Conservation (phyloP, 2,888 invertebrate species). For the Dexiosoma caninum region DNA sequence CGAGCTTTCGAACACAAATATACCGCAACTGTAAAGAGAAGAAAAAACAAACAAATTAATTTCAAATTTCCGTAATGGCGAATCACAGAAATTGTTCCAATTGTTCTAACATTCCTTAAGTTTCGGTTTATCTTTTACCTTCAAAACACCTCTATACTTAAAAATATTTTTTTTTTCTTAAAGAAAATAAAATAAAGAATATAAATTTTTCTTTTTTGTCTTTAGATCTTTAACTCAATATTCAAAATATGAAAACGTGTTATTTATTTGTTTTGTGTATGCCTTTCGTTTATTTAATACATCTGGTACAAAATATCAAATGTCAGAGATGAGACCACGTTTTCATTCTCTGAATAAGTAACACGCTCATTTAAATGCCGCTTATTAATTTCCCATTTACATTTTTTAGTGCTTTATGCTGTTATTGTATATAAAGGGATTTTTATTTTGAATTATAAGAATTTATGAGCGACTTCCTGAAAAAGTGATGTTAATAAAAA, state of each 20-base stretch:
- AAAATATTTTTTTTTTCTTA: too few relatives aligned
- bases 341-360: constrained; percentile 2
- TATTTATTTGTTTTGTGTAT: constrained; percentile 26
- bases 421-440: too few relatives aligned
- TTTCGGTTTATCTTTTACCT: background rate
- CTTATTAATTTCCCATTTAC: too few relatives aligned
- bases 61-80: background rate
- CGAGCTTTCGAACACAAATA: background rate
- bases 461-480: too few relatives aligned
- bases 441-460: too few relatives aligned
- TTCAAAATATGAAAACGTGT: constrained; percentile 30
- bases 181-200: too few relatives aligned
- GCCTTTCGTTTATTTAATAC: background rate
- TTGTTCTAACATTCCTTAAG: background rate
- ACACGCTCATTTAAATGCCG: too few relatives aligned
- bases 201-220: too few relatives aligned
- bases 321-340: constrained; percentile 39
- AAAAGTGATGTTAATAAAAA: too few relatives aligned
- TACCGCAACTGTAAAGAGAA: constrained; percentile 1
- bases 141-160: too few relatives aligned
- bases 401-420: too few relatives aligned
- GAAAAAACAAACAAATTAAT: background rate
- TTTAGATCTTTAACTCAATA: constrained; percentile 2
- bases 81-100: too few relatives aligned
- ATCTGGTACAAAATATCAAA: constrained; percentile 49